These are phyloP conservation scores for Macrosiphum euphorbiae DNA, from an alignment of 2,888 invertebrate genomes.

Conservation along the genomic window DNA sequence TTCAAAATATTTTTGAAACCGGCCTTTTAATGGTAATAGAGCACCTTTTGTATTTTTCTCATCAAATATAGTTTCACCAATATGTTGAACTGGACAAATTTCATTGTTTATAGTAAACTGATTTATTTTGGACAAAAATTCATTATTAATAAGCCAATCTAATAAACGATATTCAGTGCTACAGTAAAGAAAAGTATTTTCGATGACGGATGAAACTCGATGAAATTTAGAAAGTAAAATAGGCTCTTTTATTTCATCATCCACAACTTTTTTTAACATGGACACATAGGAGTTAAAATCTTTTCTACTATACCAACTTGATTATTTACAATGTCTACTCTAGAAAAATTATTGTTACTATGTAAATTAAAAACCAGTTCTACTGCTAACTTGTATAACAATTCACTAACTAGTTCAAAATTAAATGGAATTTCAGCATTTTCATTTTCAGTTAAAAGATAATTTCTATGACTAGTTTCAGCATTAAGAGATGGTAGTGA, in stretches of 20 bases:
- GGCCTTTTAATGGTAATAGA: neutral
- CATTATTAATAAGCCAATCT: constrained; percentile 16
- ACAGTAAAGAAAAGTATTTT: neutral
- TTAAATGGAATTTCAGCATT: neutral
- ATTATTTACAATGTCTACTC: neutral
- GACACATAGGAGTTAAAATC: neutral
- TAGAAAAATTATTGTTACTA: neutral
- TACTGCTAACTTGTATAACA: neutral
- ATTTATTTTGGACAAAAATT: neutral
- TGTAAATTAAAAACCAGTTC: neutral
- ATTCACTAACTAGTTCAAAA: neutral
- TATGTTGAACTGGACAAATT: constrained; percentile 22
- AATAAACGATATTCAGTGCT: neutral
- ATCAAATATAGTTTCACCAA: constrained; percentile 14
- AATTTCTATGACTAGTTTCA: neutral
- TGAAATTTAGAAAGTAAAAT: constrained; percentile 1
- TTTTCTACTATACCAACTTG: neutral
- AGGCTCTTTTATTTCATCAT: constrained; percentile 1
- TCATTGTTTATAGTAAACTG: constrained; percentile 31
- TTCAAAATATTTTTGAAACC: constrained; percentile 35
- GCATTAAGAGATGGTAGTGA: neutral
- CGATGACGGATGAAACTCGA: neutral
- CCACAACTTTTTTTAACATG: constrained; percentile 18
- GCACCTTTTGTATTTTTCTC: constrained; percentile 19
- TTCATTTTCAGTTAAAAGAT: neutral